A percentile compares a stretch with the other conserved stretches of the same genome.
These are phyloP conservation scores for Leuctra nigra DNA, from an alignment of 2,888 invertebrate species.

Conservation along the genomic window DNA sequence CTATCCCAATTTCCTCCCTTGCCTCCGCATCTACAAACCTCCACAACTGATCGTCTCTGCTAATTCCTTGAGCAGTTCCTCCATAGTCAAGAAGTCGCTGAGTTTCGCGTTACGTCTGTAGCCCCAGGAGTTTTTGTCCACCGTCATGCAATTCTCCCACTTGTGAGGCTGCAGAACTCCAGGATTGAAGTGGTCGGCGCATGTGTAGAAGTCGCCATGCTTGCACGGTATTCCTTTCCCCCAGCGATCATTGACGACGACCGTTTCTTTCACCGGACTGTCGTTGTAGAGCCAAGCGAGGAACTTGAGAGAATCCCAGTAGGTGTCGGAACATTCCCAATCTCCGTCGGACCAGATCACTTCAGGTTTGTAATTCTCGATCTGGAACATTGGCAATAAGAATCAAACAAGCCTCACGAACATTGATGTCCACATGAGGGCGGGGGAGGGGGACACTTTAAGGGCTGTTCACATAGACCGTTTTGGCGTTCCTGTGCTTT, in stretches of 20 bases:
- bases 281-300: conserved; percentile 89
- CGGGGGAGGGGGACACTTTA: too few relatives aligned
- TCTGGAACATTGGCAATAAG: conserved; percentile 32
- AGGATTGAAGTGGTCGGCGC: conserved; percentile 58
- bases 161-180: conserved; percentile 66
- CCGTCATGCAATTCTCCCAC: conserved; percentile 94
- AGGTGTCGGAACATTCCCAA: conserved; percentile 77
- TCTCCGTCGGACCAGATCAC: conserved; percentile 93
- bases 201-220: conserved; percentile 87
- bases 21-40: too few relatives aligned
- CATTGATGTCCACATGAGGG: too few relatives aligned
- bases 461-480: too few relatives aligned
- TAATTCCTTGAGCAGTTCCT: conserved; percentile 64
- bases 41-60: conserved; percentile 77
- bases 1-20: too few relatives aligned
- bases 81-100: conserved; percentile 56
- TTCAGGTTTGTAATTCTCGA: conserved; percentile 49
- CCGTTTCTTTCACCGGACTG: conserved; percentile 78
- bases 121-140: conserved; percentile 85
- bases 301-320: conserved; percentile 80
- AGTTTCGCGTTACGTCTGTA: conserved; percentile 65
- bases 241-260: conserved; percentile 95
- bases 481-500: too few relatives aligned
- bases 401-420: too few relatives aligned
- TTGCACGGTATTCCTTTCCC: conserved; percentile 69